These are phyloP conservation scores for Rotaria magnacalcarata DNA, from an alignment of 2,888 invertebrate genomes.

Conservation along the genomic window DNA sequence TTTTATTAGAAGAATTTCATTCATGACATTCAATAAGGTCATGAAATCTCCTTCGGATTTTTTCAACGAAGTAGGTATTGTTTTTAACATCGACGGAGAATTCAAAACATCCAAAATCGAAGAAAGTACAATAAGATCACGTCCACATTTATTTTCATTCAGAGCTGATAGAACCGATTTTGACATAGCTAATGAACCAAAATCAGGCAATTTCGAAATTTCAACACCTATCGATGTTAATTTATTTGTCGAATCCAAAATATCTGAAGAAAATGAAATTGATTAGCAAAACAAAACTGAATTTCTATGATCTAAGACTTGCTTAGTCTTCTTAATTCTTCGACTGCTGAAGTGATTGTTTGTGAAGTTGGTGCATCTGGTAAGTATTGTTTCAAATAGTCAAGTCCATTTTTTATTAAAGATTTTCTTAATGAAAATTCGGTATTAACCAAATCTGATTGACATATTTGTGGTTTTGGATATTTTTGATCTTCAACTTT, in stretches of 20 bases:
- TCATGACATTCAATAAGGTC: not conserved
- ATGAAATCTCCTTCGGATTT: constrained; percentile 13
- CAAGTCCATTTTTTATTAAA: not conserved
- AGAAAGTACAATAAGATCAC: not conserved
- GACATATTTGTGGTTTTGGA: constrained; percentile 28
- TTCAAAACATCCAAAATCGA: not conserved
- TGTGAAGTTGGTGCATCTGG: not conserved
- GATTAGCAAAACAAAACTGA: too few species aligned
- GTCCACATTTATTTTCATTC: not conserved
- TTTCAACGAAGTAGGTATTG: not conserved
- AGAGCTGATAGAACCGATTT: not conserved
- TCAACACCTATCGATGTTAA: not conserved
- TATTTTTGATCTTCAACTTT: not conserved
- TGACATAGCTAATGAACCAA: constrained; percentile 4
- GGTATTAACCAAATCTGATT: not conserved
- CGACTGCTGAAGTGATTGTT: not conserved
- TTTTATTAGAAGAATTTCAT: not conserved
- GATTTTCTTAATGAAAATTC: constrained; percentile 20
- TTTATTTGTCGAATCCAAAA: not conserved
- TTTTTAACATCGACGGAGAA: not conserved
- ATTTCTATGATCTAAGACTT: not conserved
- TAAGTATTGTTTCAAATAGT: not conserved
- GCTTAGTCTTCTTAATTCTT: not conserved
- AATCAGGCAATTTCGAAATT: not conserved
- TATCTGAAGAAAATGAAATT: not conserved